Evolutionary conservation across 2,797 vertebrate species (phyloP), one percentile per base, ranked within the genome.

Genomic region (Micrastur ruficollis): DNA sequence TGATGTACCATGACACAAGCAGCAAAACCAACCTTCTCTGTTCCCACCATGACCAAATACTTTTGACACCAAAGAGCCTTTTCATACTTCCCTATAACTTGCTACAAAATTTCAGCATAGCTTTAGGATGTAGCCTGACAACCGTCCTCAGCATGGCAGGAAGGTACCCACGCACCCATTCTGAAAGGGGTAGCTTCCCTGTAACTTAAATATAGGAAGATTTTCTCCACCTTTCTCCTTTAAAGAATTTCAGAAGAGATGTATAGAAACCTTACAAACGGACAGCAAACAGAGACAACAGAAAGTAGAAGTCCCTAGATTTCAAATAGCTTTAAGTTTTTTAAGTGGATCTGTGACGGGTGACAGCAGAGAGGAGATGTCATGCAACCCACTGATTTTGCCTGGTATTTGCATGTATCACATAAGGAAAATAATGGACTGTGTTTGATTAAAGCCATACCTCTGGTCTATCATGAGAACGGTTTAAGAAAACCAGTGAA

Each of bases 71-170:
- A 56, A 26, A 81, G 20, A 55, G 55, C 38, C 16, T 86, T 74
- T 66, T 65, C 65, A 44, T 67, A 79, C 53, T 90, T 89, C 46
- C 71, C 65, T 91, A 76, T 83, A 81, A 71, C 67, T 40, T 55
- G 56, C 31, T 67, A 62, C 36, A 75, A 42, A 88, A 72, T 92
- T 89, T 83, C 86, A 82, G 75, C 42, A 38, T 47, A 76, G 38
- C 65, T 75, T 55, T 29, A 80, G 40, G 38, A 62, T 14, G 23
- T 14, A 70, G 36, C 52, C 26, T 47, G 46, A 79, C 26, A 86
- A n/a, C n/a, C 6, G 1, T 5, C 15, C 56, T 49, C 62, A 66
- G 75, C 21, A 46, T 0, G 1, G 75, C 3, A 11, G 52, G 32
- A 58, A 89, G 56, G 23, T 34, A 74, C 4, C 3, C 61, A 87